Conservation (phyloP, 2,113 vertebrate genomes). For the Cebus imitator region DNA sequence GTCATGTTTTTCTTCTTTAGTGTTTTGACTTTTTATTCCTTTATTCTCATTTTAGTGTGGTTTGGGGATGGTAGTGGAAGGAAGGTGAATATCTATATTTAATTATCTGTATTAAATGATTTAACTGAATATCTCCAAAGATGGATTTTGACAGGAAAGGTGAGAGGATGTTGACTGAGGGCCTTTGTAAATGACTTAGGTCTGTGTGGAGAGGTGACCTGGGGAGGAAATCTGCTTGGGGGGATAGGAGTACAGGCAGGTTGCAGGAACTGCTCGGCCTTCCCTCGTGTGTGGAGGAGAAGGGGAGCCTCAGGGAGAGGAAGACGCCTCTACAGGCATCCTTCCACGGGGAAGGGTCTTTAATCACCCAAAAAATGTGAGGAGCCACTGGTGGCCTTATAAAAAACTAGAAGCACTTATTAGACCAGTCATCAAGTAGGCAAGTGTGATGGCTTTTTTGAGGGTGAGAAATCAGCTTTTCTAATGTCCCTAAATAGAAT, state of each 20-base stretch:
- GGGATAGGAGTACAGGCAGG: rapidly evolving
- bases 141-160: background rate
- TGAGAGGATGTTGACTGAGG: background rate
- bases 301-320: too few relatives aligned
- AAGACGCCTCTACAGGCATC: rapidly evolving
- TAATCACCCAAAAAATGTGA: background rate
- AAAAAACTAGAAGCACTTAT: background rate
- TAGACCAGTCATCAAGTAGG: background rate
- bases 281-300: rapidly evolving
- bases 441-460: background rate
- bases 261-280: background rate
- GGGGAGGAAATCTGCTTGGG: background rate
- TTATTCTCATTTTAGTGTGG: background rate
- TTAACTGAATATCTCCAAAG: background rate
- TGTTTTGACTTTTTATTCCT: background rate
- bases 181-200: background rate
- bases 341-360: background rate
- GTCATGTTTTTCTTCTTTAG: background rate
- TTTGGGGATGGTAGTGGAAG: background rate
- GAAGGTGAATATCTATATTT: background rate
- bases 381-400: background rate
- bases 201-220: background rate
- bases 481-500: background rate
- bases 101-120: rapidly evolving
- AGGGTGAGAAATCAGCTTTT: background rate